Evolutionary conservation across 2,797 vertebrate species (phyloP).

Genomic region (Coranthus polyacanthus): DNA sequence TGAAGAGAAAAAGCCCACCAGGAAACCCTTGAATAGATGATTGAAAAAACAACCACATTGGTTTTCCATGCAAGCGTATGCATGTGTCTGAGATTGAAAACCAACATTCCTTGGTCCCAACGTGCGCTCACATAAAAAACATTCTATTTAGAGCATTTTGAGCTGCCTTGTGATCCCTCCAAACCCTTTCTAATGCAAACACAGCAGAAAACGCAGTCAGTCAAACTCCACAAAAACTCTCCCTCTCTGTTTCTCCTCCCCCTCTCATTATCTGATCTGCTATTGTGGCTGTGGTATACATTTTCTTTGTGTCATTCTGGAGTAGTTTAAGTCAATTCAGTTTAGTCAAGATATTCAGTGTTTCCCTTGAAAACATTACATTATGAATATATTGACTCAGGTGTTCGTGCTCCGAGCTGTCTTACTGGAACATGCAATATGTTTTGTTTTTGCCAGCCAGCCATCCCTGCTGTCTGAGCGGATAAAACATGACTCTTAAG

Average conservation of each 20-base stretch:
- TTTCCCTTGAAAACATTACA: slow-evolving; percentile 42
- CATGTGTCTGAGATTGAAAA: slow-evolving; percentile 86
- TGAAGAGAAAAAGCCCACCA: slow-evolving; percentile 81
- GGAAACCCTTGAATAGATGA: slow-evolving; percentile 84
- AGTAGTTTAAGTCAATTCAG: slow-evolving; percentile 34
- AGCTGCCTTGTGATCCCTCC: slow-evolving; percentile 83
- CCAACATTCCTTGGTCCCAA: slow-evolving; percentile 85
- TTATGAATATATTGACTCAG: slow-evolving; percentile 52
- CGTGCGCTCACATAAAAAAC: slow-evolving; percentile 81
- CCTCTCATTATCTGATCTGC: slow-evolving; percentile 77
- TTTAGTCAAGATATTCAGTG: slow-evolving; percentile 42
- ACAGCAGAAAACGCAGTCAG: slow-evolving; percentile 78
- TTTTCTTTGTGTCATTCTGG: slow-evolving; percentile 53
- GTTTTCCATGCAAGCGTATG: slow-evolving; percentile 83
- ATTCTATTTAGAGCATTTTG: slow-evolving; percentile 83
- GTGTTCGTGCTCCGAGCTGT: slow-evolving; percentile 42
- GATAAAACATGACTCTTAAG: slow-evolving; percentile 46
- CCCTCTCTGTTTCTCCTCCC: slow-evolving; percentile 57
- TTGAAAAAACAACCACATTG: slow-evolving; percentile 82
- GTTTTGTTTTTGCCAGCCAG: slow-evolving; percentile 52
- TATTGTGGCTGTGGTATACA: slow-evolving; percentile 68
- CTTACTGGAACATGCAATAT: slow-evolving; percentile 37
- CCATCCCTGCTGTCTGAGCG: slow-evolving; percentile 22
- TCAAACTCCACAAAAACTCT: slow-evolving; percentile 66
- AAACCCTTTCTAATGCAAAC: slow-evolving; percentile 85